Evolutionary conservation across 2,888 invertebrate genomes (phyloP).

Genomic region (Tyria jacobaeae): DNA sequence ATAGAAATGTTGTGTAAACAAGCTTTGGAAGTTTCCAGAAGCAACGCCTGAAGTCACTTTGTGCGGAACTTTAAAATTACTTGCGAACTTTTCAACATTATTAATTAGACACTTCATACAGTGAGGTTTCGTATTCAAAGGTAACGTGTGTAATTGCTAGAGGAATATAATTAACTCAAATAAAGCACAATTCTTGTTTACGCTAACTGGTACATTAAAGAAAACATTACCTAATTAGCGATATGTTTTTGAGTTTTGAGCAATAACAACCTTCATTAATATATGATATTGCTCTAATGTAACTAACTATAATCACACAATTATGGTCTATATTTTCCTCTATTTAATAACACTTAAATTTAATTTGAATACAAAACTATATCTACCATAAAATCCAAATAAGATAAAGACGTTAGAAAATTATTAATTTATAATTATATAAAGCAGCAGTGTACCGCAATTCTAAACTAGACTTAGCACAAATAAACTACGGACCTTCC

Average conservation of each 20-base stretch:
- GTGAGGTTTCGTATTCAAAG: slow-evolving; percentile 15
- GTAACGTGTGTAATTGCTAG: slow-evolving; percentile 9
- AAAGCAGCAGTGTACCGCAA: neutral
- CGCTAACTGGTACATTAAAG: neutral
- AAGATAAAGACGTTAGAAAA: no score
- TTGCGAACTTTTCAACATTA: slow-evolving; percentile 60
- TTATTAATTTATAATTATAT: neutral
- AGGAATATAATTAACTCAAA: slow-evolving; percentile 1
- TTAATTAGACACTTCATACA: slow-evolving; percentile 51
- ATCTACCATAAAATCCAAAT: no score
- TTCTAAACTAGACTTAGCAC: neutral
- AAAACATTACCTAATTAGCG: neutral
- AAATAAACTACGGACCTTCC: no score
- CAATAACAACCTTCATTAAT: neutral
- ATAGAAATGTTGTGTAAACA: slow-evolving; percentile 41
- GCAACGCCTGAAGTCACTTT: slow-evolving; percentile 42
- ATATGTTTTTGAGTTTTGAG: neutral
- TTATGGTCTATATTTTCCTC: no score
- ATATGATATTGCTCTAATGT: no score
- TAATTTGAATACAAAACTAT: no score
- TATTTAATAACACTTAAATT: no score
- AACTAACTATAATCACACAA: no score
- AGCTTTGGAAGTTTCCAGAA: slow-evolving; percentile 21
- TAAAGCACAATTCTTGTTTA: neutral
- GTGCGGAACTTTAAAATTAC: slow-evolving; percentile 58